Percentiles rank a stretch among this genome's conserved stretches.
Conservation (phyloP, 2,113 vertebrate genomes). For the Nerophis ophidion region DNA sequence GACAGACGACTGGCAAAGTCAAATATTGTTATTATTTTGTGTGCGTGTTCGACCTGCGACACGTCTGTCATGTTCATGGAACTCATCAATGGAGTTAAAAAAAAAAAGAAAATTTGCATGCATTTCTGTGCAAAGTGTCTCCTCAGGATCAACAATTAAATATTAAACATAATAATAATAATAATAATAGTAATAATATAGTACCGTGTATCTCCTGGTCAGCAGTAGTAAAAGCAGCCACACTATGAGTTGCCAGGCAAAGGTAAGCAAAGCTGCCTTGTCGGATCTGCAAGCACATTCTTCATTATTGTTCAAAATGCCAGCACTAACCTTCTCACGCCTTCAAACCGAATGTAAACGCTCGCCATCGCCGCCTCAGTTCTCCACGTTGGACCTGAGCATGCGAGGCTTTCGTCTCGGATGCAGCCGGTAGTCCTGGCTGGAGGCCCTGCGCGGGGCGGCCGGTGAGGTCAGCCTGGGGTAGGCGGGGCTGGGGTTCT, state of each 20-base stretch:
- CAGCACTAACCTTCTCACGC: constrained; percentile 7
- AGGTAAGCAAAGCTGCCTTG: constrained; percentile 48
- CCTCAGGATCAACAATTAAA: too few relatives aligned
- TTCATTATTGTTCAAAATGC: constrained; percentile 14
- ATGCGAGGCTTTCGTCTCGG: constrained; percentile 48
- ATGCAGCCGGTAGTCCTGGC: constrained; percentile 50
- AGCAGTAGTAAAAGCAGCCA: too few relatives aligned
- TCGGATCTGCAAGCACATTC: constrained; percentile 28
- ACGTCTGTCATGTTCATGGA: too few relatives aligned
- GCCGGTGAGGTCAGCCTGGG: constrained; percentile 28
- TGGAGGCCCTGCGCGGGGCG: constrained; percentile 30
- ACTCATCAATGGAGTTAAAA: too few relatives aligned
- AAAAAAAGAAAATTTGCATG: constrained; percentile 9
- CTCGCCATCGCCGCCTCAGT: constrained; percentile 29
- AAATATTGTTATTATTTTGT: too few relatives aligned
- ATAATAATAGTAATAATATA: too few relatives aligned
- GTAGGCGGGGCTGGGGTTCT: constrained; percentile 19
- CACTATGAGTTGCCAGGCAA: constrained; percentile 15
- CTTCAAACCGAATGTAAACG: too few relatives aligned
- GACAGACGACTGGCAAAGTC: too few relatives aligned
- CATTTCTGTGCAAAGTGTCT: constrained; percentile 46
- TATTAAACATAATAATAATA: too few relatives aligned
- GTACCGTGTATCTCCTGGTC: too few relatives aligned
- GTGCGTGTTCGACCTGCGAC: too few relatives aligned
- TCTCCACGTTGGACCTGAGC: constrained; percentile 56